A percentile compares a stretch with the other conserved stretches of the same genome.
Conservation (phyloP, 2,113 vertebrate genomes). For the Paradisaea rubra region DNA sequence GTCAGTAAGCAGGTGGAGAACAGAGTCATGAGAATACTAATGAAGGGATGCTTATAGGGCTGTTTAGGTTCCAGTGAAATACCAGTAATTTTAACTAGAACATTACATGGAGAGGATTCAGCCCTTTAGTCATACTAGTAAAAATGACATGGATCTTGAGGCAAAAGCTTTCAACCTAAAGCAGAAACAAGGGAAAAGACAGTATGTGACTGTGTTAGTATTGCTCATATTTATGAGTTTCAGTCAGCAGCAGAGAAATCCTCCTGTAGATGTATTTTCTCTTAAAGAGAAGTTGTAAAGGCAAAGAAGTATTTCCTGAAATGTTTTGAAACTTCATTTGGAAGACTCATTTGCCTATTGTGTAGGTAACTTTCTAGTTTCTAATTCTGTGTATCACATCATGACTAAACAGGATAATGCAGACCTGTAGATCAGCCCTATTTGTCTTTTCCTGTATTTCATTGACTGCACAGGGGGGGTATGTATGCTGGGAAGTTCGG, state of each 20-base stretch:
- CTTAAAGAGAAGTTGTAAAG: not conserved
- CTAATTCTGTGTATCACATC: not conserved
- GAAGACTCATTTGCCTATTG: accelerated
- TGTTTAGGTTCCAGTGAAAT: not conserved
- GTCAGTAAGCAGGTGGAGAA: not conserved
- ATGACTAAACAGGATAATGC: not conserved
- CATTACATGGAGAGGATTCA: not conserved
- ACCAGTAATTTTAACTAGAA: not conserved
- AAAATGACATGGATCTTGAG: not conserved
- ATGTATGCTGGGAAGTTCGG: not conserved
- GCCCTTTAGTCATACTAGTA: not conserved
- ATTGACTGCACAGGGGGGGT: not conserved
- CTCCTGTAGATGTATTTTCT: not conserved
- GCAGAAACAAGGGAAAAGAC: not conserved
- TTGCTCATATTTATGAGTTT: not conserved
- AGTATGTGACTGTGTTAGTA: not conserved
- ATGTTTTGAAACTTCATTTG: not conserved
- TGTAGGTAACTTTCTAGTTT: not conserved
- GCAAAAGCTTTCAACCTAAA: not conserved
- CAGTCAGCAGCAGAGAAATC: not conserved
- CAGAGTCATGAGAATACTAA: not conserved
- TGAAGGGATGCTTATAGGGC: not conserved
- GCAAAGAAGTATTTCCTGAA: not conserved
- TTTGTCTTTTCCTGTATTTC: conserved; percentile 1
- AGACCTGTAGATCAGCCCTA: not conserved